Conservation (phyloP, 2,888 invertebrate species). For the Lypha dubia region DNA sequence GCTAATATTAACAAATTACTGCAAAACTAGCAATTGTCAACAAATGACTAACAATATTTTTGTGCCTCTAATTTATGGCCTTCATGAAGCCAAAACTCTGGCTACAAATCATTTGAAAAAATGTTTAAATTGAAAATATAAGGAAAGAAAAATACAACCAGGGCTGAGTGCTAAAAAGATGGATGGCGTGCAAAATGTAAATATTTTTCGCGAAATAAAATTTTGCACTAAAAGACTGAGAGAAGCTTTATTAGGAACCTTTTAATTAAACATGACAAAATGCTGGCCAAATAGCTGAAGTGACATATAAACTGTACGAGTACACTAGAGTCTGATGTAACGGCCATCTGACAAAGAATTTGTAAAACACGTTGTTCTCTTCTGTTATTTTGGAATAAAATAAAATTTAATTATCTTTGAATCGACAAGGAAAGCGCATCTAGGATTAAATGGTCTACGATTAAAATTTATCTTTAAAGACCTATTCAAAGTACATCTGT, state of each 20-base stretch:
- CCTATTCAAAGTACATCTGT: no score
- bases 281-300: neutral
- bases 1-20: constrained; percentile 71
- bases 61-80: constrained; percentile 62
- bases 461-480: no score
- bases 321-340: neutral
- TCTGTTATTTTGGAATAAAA: no score
- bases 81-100: constrained; percentile 38
- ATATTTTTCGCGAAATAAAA: constrained; percentile 26
- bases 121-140: neutral
- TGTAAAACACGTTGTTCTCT: no score
- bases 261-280: constrained; percentile 45
- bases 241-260: constrained; percentile 38
- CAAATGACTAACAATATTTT: constrained; percentile 65
- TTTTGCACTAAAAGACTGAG: neutral
- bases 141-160: constrained; percentile 6
- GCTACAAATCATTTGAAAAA: constrained; percentile 39
- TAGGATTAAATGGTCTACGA: no score
- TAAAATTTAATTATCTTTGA: no score
- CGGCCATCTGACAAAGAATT: no score
- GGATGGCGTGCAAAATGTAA: constrained; percentile 62
- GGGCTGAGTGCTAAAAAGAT: neutral
- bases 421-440: no score
- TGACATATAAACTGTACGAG: neutral
- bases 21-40: constrained; percentile 62